Conservation (phyloP, 2,797 vertebrate genomes). For the Pseudochaenichthys georgianus region DNA sequence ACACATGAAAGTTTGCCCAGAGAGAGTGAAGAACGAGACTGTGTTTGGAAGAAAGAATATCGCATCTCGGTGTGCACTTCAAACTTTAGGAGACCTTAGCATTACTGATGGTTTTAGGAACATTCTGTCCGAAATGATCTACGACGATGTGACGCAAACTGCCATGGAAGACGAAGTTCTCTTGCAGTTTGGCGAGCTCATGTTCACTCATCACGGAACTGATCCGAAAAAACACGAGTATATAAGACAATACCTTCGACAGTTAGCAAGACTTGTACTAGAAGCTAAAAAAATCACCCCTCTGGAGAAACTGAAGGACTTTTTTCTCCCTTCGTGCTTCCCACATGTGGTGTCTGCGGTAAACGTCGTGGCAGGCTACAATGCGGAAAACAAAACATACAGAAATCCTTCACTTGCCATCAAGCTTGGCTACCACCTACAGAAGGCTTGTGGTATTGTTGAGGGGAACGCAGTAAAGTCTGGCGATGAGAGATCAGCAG, state of each 20-base stretch:
- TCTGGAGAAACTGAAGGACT: constrained; percentile 66
- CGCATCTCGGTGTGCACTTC: constrained; percentile 43
- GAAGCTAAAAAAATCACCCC: constrained; percentile 65
- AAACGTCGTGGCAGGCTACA: constrained; percentile 65
- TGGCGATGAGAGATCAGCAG: constrained; percentile 35
- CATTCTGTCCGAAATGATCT: constrained; percentile 60
- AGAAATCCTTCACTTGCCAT: constrained; percentile 61
- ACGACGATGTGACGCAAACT: constrained; percentile 61
- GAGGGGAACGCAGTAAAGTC: constrained; percentile 46
- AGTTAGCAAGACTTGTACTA: constrained; percentile 64
- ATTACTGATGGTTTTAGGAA: constrained; percentile 47
- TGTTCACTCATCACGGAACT: constrained; percentile 28
- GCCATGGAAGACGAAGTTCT: constrained; percentile 60
- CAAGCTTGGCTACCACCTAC: constrained; percentile 70
- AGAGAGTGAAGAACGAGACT: constrained; percentile 27
- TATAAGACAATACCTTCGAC: constrained; percentile 69
- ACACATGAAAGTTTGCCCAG: constrained; percentile 61
- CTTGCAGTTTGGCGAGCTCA: constrained; percentile 66
- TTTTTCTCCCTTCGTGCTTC: constrained; percentile 68
- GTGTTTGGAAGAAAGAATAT: not conserved
- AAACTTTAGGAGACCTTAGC: constrained; percentile 30
- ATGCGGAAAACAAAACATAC: constrained; percentile 53
- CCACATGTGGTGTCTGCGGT: constrained; percentile 66
- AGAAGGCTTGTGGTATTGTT: constrained; percentile 68
- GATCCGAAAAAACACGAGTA: constrained; percentile 38